Base-by-base conservation (phyloP, 2,113 vertebrate genomes). In the Asarcornis scutulata region DNA sequence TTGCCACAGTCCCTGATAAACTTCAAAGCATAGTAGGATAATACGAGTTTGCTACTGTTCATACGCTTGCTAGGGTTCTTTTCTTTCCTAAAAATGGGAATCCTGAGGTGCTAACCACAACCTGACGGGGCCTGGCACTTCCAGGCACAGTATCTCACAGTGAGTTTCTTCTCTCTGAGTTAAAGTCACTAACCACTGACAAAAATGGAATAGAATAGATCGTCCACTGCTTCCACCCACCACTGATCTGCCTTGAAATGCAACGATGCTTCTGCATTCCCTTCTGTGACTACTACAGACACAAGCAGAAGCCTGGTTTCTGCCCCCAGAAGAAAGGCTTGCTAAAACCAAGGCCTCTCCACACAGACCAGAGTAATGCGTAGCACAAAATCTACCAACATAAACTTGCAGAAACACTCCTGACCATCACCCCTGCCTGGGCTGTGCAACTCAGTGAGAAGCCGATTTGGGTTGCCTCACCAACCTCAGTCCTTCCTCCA, bases 41-140 rank as follows among this genome's bases (percentile, higher is more conserved):
- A 89, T 44, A 34, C 2, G 9, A 71, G 25, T 66, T 73, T 87
- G 40, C 74, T 69, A 1, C 82, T 85, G 50, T 66, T 89, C 84
- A 46, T 82, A 17, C 17, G 31, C 86, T 83, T 94, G 88, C 68
- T 67, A 4, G 20, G 31, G 68, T 46, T 95, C 83, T 80, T 93
- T 95, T 91, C 58, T 74, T 80, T 32, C 48, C 32, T 77, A 63
- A 58, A 81, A 93, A 76, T 21, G 68, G 83, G 67, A 85, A 77
- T 74, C 71, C 87, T 71, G 75, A 67, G n/a, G 46, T 85, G 67
- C 68, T 92, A 87, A 76, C 71, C 31, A 11, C 4, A 58, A 64
- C 72, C 36, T 85, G 89, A 59, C 59, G 85, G 68, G 46, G 46
- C 29, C 50, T 91, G 68, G 60, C 79, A 74, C 67, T 78, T 53